Base-by-base conservation (phyloP, 2,797 vertebrate genomes). In the Rhadinocentrus ornatus region DNA sequence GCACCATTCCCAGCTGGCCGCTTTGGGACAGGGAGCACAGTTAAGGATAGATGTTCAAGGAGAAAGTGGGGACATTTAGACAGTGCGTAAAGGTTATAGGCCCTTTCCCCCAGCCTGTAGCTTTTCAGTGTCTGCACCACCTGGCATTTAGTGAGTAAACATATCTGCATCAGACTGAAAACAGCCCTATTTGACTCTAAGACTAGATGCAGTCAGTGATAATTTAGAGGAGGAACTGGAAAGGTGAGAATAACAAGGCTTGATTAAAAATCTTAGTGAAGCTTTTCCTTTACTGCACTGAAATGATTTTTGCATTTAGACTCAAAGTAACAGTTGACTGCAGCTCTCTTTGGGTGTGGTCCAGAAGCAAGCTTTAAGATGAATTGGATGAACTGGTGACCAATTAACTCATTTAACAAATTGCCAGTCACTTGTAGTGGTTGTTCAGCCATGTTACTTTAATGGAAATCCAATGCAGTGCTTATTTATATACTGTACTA, bases 331-430 rank as follows among this genome's bases (percentile, higher is more conserved):
- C 65, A 81, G 79, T 80, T 85, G 82, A 83, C 84, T 83, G 74
- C 81, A 75, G 78, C 76, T 82, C 75, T 84, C 77, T 86, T 91
- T 92, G 90, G 89, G 90, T 87, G 89, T 86, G 85, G 86, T 92
- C 90, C 90, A 92, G 78, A 83, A 90, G 81, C 86, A 77, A 83
- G 86, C 87, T 85, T 87, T 89, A 90, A 88, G 82, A 92, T 91
- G 80, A 91, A 90, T 91, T 90, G 84, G 87, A 91, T 90, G 86
- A 92, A 91, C 85, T 85, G 73, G 84, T 91, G 90, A 90, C 90
- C 91, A 92, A 92, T 93, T 92, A 92, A 90, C 81, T 90, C 66
- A 91, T 90, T 89, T 91, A 91, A 91, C 84, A 92, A 91, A 92
- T 93, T 92, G 89, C 90, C 83, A 85, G 86, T 81, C 77, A 82